phyloP scores from a whole-genome alignment of 2,113 vertebrate genomes.

The Xenus cinereus region DNA sequence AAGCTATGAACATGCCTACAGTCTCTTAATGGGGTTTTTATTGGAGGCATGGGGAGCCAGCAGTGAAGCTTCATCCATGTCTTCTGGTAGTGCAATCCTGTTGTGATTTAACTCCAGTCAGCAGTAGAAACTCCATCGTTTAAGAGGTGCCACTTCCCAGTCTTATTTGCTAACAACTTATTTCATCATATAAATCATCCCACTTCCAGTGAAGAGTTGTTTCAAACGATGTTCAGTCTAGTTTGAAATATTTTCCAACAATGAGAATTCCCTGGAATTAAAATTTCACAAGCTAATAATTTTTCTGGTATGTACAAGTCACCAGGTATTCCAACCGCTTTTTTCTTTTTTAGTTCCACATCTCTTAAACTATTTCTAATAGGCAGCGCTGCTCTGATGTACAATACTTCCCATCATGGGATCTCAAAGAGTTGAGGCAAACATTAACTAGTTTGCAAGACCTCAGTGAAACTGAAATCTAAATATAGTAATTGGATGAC shows the following conservation, averaged over 20 bases:
- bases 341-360: not conserved
- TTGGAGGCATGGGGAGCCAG: not conserved
- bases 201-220: not conserved
- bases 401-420: not conserved
- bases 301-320: not conserved
- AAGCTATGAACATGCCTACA: not conserved
- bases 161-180: not conserved
- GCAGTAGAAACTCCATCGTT: accelerated
- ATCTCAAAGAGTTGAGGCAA: not conserved
- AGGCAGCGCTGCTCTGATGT: not conserved
- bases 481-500: not conserved
- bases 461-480: not conserved
- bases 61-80: not conserved
- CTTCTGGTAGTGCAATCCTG: not conserved
- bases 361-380: not conserved
- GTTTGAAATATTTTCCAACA: not conserved
- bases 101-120: not conserved
- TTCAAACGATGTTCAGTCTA: not conserved
- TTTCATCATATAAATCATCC: not conserved
- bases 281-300: not conserved
- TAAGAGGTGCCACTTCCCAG: not conserved
- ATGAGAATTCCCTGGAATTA: not conserved
- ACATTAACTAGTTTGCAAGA: not conserved
- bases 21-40: not conserved
- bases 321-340: not conserved